Evolutionary conservation across 2,797 vertebrate genomes (phyloP).

Genomic region (Perodicticus potto): DNA sequence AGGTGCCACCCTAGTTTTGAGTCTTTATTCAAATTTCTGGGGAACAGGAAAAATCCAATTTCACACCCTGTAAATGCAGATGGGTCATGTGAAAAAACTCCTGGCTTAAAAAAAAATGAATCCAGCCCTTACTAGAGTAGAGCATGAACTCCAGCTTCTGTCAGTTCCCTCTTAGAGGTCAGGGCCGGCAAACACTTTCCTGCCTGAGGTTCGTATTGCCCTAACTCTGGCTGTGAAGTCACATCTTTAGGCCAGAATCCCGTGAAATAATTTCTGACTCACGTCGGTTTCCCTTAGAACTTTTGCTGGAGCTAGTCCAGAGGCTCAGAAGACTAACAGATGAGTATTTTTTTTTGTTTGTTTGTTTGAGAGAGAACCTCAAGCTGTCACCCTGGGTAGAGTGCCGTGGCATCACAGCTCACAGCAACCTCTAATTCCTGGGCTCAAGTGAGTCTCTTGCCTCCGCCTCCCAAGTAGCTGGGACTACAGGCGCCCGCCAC

Average conservation of each 20-base stretch:
- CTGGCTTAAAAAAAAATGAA: neutral
- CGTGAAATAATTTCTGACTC: neutral
- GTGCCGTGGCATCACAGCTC: too few relatives aligned
- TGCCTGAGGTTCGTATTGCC: neutral
- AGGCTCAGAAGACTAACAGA: neutral
- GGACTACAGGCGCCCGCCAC: too few relatives aligned
- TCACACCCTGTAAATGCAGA: neutral
- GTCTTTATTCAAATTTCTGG: slow-evolving; percentile 16
- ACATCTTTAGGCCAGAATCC: neutral
- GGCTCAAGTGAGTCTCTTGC: too few relatives aligned
- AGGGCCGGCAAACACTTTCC: neutral
- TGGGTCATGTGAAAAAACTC: neutral
- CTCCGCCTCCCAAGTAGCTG: too few relatives aligned
- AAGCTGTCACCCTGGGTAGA: too few relatives aligned
- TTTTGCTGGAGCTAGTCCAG: neutral
- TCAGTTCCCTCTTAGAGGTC: neutral
- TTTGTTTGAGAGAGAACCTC: too few relatives aligned
- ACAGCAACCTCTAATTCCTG: too few relatives aligned
- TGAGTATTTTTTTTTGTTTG: too few relatives aligned
- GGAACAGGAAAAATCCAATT: neutral
- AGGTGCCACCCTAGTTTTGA: neutral
- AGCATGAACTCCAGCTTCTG: neutral
- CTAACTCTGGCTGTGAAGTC: neutral
- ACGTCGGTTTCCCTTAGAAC: neutral
- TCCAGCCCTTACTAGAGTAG: neutral